phyloP scores from a whole-genome alignment of 92 coral and sea anemone genomes.

The Galaxea fascicularis region DNA sequence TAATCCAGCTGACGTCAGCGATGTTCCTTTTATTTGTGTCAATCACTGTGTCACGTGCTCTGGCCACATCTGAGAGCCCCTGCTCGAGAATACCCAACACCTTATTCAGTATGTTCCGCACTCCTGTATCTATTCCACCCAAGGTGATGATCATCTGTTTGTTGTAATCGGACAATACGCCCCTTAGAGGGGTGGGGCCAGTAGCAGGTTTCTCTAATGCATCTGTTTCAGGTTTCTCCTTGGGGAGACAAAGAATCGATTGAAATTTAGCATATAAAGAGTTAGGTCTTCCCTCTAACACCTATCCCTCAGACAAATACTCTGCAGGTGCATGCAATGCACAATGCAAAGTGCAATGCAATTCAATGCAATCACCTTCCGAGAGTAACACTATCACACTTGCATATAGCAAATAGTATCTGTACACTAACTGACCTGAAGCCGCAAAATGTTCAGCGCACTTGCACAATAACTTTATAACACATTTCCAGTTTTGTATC shows the following conservation, averaged over 20 bases:
- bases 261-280: neutral
- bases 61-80: constrained; percentile 73
- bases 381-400: too few relatives aligned
- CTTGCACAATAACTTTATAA: too few relatives aligned
- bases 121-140: constrained; percentile 71
- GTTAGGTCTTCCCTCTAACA: neutral
- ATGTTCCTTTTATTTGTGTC: constrained; percentile 64
- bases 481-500: too few relatives aligned
- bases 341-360: too few relatives aligned
- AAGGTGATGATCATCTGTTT: constrained; percentile 54
- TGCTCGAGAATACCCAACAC: constrained; percentile 71
- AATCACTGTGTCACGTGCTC: constrained; percentile 77
- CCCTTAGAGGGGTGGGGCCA: constrained; percentile 25
- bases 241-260: neutral
- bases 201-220: constrained; percentile 32
- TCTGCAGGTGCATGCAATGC: too few relatives aligned
- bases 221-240: constrained; percentile 56
- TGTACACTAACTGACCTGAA: too few relatives aligned
- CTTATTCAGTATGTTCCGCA: constrained; percentile 71
- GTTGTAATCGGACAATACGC: constrained; percentile 58
- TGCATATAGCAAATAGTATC: too few relatives aligned
- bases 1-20: constrained; percentile 79
- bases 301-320: too few relatives aligned
- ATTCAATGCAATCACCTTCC: too few relatives aligned
- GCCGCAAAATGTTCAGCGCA: too few relatives aligned